Percentiles rank a stretch among this genome's conserved stretches.
Conservation (phyloP, 2,888 invertebrate species). For the Pasiphila rectangulata region DNA sequence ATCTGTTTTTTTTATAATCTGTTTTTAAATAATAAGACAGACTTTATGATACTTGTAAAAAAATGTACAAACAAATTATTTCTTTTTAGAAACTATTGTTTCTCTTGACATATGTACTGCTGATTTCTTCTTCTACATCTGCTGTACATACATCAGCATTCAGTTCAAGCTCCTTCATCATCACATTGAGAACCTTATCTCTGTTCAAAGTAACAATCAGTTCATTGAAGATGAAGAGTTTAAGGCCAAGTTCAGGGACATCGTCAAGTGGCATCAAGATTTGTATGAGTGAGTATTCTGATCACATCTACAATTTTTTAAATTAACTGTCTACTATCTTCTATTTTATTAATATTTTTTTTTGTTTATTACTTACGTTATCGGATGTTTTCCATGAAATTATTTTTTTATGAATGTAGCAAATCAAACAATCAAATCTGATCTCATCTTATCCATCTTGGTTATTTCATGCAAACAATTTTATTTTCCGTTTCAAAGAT, state of each 20-base stretch:
- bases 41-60: no score
- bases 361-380: neutral
- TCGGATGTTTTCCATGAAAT: no score
- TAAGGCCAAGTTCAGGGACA: constrained; percentile 35
- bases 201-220: constrained; percentile 11
- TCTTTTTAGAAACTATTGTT: constrained; percentile 43
- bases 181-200: constrained; percentile 41
- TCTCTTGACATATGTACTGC: constrained; percentile 35
- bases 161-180: constrained; percentile 52
- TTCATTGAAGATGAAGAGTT: constrained; percentile 31
- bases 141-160: constrained; percentile 49
- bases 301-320: no score
- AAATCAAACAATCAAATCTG: no score
- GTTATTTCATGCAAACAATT: no score
- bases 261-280: constrained; percentile 53
- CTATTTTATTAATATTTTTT: no score
- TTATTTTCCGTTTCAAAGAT: no score
- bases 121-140: constrained; percentile 52
- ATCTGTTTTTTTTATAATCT: constrained; percentile 24
- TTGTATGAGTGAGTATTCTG: constrained; percentile 44
- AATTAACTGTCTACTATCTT: no score
- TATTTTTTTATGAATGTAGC: no score
- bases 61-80: no score
- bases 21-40: no score
- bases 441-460: no score